Base-by-base conservation (phyloP, 1,140 invertebrate genomes). In the Achroia grisella region DNA sequence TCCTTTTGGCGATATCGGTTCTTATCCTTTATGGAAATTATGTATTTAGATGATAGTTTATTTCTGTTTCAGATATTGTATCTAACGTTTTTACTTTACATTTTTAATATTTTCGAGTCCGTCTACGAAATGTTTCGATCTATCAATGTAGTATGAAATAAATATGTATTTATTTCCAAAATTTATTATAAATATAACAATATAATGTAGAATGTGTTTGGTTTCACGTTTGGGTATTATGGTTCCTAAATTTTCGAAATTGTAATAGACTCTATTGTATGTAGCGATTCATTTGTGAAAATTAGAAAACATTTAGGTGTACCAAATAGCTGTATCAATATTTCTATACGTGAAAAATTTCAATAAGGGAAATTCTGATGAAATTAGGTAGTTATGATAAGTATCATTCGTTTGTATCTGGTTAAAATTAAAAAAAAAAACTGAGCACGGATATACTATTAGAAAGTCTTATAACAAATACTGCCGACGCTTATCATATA, bases 211-310 rank as follows among this genome's bases (percentile, higher is more conserved):
- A 67, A 71, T 63, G 69, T 72, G 69, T 80, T 84, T 48, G 71
- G 80, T 82, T 83, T 69, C 76, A 75, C 74, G 74, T 84, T 82
- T 82, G 74, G 81, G 81, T 85, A 81, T 85, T 82, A 85, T 82
- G 81, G 81, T 85, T 85, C 81, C 81, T 85, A 85, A 85, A 85
- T 85, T 84, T 82, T 85, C 78, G 77, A 85, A 82, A 85, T 81
- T 85, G 77, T 82, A 85, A 81, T 85, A 82, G 77, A 80, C 71
- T 84, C 80, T 84, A 84, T 84, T 80, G 71, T 72, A 72, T 75
- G 74, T 82, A 84, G 76, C 70, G 66, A 77, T 84, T 84, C 61
- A 68, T 81, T 81, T 78, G 80, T 81, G 72, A 69, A 71, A 68
- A 47, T 73, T 81, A 81, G 77, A 64, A 67, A 62, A 75, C 77